phyloP scores from a whole-genome alignment of 2,888 invertebrate species.

The Monochamus alternatus region DNA sequence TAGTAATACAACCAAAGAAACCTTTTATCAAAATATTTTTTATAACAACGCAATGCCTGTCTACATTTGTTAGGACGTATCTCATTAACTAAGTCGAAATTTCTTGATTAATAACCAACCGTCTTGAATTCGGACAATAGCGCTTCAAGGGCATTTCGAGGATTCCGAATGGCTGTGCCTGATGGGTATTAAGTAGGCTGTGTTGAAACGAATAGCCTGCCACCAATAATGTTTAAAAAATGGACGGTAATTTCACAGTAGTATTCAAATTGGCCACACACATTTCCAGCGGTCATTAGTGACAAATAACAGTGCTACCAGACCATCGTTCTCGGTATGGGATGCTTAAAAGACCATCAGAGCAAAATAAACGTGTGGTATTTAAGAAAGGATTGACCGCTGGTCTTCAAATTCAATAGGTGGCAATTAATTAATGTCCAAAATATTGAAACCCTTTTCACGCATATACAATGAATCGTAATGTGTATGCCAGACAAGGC shows the following conservation, averaged over 20 bases:
- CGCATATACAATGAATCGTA: not conserved
- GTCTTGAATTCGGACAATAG: conserved; percentile 35
- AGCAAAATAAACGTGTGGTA: not conserved
- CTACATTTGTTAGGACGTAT: conserved; percentile 15
- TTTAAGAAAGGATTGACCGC: not conserved
- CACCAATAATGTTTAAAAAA: conserved; percentile 33
- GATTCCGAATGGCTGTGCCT: conserved; percentile 33
- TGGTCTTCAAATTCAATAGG: not conserved
- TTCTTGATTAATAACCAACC: conserved; percentile 30
- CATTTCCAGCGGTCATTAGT: conserved; percentile 36
- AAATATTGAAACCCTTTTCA: not conserved
- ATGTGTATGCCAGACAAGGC: not conserved
- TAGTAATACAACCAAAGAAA: no score
- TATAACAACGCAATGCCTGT: not conserved
- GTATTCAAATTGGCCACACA: conserved; percentile 41
- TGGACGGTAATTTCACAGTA: conserved; percentile 27
- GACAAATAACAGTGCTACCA: conserved; percentile 30
- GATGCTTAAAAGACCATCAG: conserved; percentile 15
- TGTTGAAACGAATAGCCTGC: conserved; percentile 32
- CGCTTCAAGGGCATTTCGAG: conserved; percentile 29
- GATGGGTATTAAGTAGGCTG: conserved; percentile 38
- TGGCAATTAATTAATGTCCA: conserved; percentile 17
- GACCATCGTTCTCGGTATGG: conserved; percentile 3
- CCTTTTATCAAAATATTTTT: no score
- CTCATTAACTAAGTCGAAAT: conserved; percentile 38